Evolutionary conservation across 1,140 invertebrate genomes (phyloP).

Genomic region (Conus betulinus): DNA sequence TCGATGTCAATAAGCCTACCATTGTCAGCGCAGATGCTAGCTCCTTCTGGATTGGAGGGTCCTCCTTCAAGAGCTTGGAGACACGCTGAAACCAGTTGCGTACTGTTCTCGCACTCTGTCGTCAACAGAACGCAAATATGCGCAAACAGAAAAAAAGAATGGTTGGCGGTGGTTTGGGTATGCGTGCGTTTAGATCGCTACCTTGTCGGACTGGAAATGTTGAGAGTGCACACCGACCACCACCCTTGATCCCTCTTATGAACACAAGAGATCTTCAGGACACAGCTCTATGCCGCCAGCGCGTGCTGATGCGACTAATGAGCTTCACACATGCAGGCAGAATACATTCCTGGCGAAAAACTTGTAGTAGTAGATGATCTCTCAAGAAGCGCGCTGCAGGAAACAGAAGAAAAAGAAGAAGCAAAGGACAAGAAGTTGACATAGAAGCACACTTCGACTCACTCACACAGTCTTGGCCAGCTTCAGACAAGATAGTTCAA

Average conservation of each 20-base stretch:
- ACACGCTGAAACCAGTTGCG: constrained; percentile 60
- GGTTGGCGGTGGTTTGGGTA: constrained; percentile 74
- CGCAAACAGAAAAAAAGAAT: constrained; percentile 78
- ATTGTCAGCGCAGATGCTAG: constrained; percentile 52
- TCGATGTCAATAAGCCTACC: constrained; percentile 27
- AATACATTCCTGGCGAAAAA: too few species aligned
- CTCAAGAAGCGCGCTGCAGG: too few species aligned
- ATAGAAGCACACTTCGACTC: too few species aligned
- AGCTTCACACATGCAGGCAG: too few species aligned
- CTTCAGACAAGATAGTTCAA: too few species aligned
- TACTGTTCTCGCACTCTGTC: constrained; percentile 76
- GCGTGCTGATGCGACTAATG: too few species aligned
- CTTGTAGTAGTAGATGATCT: too few species aligned
- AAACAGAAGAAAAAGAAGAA: too few species aligned
- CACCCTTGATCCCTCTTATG: constrained; percentile 61
- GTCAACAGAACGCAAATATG: constrained; percentile 75
- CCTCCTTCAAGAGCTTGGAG: constrained; percentile 33
- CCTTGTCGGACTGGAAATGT: constrained; percentile 69
- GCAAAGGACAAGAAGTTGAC: too few species aligned
- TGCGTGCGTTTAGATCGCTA: constrained; percentile 78
- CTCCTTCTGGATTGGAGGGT: constrained; percentile 48
- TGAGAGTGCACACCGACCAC: constrained; percentile 65
- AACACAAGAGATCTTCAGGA: background rate
- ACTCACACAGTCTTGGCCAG: too few species aligned
- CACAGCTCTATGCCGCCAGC: too few species aligned